Base-by-base conservation (phyloP, 2,797 vertebrate species). In the Megaceryle alcyon region DNA sequence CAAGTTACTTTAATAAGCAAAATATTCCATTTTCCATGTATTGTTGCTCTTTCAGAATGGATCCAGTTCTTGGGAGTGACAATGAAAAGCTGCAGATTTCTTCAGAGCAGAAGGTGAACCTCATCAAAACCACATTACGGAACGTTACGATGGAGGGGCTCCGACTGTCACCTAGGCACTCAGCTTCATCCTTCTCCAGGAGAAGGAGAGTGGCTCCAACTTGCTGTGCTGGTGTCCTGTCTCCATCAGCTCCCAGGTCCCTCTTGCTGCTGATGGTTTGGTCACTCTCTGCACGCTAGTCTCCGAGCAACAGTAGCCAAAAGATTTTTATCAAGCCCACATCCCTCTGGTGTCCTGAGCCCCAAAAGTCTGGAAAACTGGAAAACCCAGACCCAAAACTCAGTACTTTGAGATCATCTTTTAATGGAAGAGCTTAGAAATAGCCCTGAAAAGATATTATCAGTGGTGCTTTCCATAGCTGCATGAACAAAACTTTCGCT, bases 21-120 rank as follows among this genome's bases (percentile, higher is more conserved):
- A 96, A 89, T 60, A 90, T 94, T 95, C 91, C 91, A 85, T 93
- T 87, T 90, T 96, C 96, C 96, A 44, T 56, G 48, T 82, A 53
- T 29, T 80, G 96, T 20, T 96, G 88, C 86, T 96, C 86, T 41
- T 41, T 92, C 78, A 94, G 88, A 73, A 59, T 2, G 64, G 85
- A 71, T 82, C 86, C 94, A 88, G 91, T 83, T 83, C 94, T 93
- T 82, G 44, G 48, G 92, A 95, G 92, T 6, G 56, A 91, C 3
- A 1, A 75, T 59, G 92, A 92, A 71, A 95, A 92, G 94, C 91
- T 86, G 64, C 22, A 57, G 83, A 72, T 77, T 90, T 91, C 90
- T 94, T 41, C 59, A 51, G 71, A 90, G 69, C 65, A 89, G 80
- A 92, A 84, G 20, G 77, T 54, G 33, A 85, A 51, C 26, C 70